A percentile compares a stretch with the other conserved stretches of the same genome.
Conservation (phyloP, 1,140 invertebrate species). For the Eurosta solidaginis region DNA sequence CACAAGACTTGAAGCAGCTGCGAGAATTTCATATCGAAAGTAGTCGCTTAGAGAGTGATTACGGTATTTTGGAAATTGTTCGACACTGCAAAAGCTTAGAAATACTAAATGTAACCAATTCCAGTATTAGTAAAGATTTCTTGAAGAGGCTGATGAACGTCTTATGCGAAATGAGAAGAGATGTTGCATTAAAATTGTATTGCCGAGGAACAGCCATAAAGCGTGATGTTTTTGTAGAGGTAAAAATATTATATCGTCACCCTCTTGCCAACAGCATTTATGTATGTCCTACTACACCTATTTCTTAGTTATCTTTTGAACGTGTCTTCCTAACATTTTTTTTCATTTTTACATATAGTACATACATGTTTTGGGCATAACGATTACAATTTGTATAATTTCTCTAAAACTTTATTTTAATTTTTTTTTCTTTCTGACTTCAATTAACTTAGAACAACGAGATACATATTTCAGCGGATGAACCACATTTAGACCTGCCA, state of each 20-base stretch:
- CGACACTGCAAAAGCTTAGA: neutral
- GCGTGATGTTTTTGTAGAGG: neutral
- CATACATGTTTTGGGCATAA: too few relatives aligned
- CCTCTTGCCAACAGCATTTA: neutral
- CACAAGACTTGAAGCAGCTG: neutral
- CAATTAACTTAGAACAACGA: neutral
- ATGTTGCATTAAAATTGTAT: neutral
- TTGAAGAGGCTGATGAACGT: neutral
- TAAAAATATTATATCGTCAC: too few relatives aligned
- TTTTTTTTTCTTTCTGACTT: neutral
- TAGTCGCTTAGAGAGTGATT: neutral
- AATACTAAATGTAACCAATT: neutral
- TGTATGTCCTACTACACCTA: neutral
- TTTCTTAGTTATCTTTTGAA: too few relatives aligned
- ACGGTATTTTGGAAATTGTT: neutral
- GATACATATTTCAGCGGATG: neutral
- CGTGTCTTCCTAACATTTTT: too few relatives aligned
- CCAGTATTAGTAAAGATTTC: neutral
- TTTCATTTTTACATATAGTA: too few relatives aligned
- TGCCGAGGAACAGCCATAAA: neutral
- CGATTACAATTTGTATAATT: too few relatives aligned
- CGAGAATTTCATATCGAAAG: neutral
- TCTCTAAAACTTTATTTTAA: neutral
- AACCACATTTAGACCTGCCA: neutral
- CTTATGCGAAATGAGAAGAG: neutral